Conservation (phyloP, 2,888 invertebrate genomes). For the Perdita meconis region DNA sequence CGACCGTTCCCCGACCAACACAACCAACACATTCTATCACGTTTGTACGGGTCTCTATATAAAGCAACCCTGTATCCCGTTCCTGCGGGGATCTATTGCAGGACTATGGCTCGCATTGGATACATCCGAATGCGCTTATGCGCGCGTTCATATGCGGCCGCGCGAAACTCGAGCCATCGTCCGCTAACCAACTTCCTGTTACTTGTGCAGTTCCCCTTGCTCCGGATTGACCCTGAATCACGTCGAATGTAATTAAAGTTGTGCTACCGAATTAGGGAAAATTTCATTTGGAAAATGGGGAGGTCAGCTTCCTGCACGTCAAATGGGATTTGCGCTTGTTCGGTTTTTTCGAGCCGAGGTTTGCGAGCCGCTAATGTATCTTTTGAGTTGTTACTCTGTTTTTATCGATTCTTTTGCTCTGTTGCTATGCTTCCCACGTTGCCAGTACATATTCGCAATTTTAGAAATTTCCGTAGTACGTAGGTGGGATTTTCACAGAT, state of each 20-base stretch:
- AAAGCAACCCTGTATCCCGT: background rate
- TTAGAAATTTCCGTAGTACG: too few relatives aligned
- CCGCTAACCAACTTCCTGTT: slow-evolving; percentile 57
- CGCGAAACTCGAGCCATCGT: slow-evolving; percentile 52
- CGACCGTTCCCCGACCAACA: slow-evolving; percentile 32
- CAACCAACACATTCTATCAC: slow-evolving; percentile 39
- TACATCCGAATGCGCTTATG: slow-evolving; percentile 58
- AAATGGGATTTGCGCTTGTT: background rate
- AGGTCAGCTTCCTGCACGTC: background rate
- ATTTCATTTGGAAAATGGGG: slow-evolving; percentile 14
- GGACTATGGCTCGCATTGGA: slow-evolving; percentile 36
- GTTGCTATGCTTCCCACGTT: too few relatives aligned
- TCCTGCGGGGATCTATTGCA: slow-evolving; percentile 35
- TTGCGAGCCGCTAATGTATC: too few relatives aligned
- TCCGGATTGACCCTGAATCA: slow-evolving; percentile 33
- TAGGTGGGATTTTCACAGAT: too few relatives aligned
- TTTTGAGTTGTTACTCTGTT: too few relatives aligned
- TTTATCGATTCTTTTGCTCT: too few relatives aligned
- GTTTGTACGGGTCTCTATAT: background rate
- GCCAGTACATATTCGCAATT: too few relatives aligned
- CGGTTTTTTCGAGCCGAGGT: too few relatives aligned
- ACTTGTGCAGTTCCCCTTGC: slow-evolving; percentile 49
- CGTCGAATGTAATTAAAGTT: slow-evolving; percentile 23
- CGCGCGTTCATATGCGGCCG: slow-evolving; percentile 50
- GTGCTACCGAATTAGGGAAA: slow-evolving; percentile 11